phyloP scores from a whole-genome alignment of 2,888 invertebrate genomes.

The Hyposoter didymator region DNA sequence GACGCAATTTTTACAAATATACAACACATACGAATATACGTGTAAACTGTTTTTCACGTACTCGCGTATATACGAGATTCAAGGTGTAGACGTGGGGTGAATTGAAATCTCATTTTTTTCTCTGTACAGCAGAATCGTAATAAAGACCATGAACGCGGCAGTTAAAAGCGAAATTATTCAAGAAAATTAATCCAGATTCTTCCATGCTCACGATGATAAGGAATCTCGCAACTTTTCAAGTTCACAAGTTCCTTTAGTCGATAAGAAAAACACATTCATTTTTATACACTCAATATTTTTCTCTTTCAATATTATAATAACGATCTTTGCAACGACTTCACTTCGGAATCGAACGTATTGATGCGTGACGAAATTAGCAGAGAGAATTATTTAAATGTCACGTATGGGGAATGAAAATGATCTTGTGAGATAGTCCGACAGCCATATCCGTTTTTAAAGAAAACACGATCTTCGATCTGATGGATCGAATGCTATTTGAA shows the following conservation, averaged over 20 bases:
- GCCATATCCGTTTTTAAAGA: constrained; percentile 4
- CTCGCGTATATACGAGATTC: constrained; percentile 3
- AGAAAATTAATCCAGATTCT: constrained; percentile 20
- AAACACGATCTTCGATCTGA: neutral
- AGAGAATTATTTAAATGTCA: neutral
- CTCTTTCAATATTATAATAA: neutral
- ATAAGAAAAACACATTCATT: neutral
- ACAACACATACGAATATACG: neutral
- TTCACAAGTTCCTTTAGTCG: neutral
- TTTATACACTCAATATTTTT: neutral
- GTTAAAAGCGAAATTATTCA: constrained; percentile 31
- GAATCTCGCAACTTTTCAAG: constrained; percentile 2
- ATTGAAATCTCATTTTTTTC: constrained; percentile 22
- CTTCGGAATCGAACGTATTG: constrained; percentile 18
- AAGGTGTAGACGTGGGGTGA: constrained; percentile 14
- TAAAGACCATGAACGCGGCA: constrained; percentile 5
- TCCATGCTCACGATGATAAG: neutral
- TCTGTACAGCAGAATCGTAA: constrained; percentile 3
- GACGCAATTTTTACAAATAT: constrained; percentile 33
- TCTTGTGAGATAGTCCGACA: neutral
- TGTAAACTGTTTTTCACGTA: neutral
- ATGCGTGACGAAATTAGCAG: neutral
- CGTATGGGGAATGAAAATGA: neutral
- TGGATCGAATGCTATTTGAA: neutral
- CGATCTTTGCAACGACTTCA: neutral